A percentile compares a stretch with the other conserved stretches of the same genome.
These are phyloP conservation scores for Philereme vetulata DNA, from an alignment of 2,888 invertebrate genomes.

Conservation along the genomic window DNA sequence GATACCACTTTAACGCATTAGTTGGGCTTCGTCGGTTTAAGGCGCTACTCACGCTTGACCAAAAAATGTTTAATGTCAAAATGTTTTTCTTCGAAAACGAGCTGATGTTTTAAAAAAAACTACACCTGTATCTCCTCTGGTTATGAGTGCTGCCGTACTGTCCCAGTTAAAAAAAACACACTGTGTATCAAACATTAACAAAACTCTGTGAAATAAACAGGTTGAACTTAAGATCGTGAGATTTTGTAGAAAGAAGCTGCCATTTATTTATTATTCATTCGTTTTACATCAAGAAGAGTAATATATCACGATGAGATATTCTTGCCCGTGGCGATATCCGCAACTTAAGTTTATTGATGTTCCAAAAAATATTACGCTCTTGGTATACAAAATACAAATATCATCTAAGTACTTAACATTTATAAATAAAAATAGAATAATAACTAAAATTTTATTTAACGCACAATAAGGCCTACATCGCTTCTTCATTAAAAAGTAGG, in stretches of 20 bases:
- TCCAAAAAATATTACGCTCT: not conserved
- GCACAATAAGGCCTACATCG: conserved; percentile 35
- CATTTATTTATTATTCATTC: not conserved
- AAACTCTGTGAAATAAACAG: not conserved
- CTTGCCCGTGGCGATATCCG: not conserved
- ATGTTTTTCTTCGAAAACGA: too few species aligned
- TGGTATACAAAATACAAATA: too few species aligned
- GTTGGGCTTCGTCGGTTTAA: too few species aligned
- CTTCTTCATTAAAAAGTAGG: conserved; percentile 30
- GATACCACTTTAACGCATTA: too few species aligned
- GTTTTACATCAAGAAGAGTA: not conserved
- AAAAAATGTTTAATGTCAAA: too few species aligned
- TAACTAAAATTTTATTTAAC: conserved; percentile 19
- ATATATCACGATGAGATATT: not conserved
- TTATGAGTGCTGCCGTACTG: too few species aligned
- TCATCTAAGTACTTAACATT: not conserved
- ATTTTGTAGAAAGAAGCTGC: not conserved
- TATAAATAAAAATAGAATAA: not conserved
- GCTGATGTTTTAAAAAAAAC: too few species aligned
- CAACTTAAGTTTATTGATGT: not conserved
- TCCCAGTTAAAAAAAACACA: too few species aligned
- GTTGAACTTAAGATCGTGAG: not conserved
- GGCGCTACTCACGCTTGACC: too few species aligned
- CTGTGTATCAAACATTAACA: not conserved
- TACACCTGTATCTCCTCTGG: too few species aligned